Evolutionary conservation across 1,140 invertebrate species (phyloP), one percentile per base, ranked within the genome.

Genomic region (Atopsyche davidsoni): DNA sequence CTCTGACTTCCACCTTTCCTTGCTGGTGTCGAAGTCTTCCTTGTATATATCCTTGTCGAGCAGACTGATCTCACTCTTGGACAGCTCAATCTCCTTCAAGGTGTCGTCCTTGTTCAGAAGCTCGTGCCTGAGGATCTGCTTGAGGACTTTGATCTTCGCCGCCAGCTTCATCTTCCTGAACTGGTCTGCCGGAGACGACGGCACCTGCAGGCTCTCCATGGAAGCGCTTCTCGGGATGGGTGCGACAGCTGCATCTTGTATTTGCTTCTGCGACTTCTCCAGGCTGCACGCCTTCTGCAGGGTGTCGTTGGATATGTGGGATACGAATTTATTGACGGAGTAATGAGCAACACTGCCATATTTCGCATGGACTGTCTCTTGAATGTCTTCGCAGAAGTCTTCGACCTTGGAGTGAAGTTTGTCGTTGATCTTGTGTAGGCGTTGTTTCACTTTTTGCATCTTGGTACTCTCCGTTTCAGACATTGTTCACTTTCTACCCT

Each of bases 391-490:
- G 50, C 68, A 68, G 3, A 73, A 57, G 46, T 69, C 67, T 57
- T 74, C 70, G 4, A 73, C 65, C 0, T 61, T 63, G 40, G 68
- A 61, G 31, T 72, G 67, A n/a, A 75, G 63, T 44, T 72, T 72
- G 9, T 60, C 69, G 25, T 75, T 69, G 7, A 72, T 53, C 53
- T 60, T 67, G 13, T 64, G 64, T 1, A 72, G 51, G 4, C 61
- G 60, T 34, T 66, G 64, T 51, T 69, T 73, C 1, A 71, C 34
- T 39, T 57, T 59, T n/a, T 67, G 65, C 58, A 74, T 67, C 60
- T 66, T 70, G 17, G 67, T 70, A 17, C 69, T 65, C 3, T 45
- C 48, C 6, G 14, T 2, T 36, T 40, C 35, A 3, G 40, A 23
- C 23, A 40, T 49, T n/a, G n/a, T n/a, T n/a, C n/a, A n/a, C n/a